Evolutionary conservation across 2,797 vertebrate species (phyloP).

Genomic region (Cyclura pinguis): DNA sequence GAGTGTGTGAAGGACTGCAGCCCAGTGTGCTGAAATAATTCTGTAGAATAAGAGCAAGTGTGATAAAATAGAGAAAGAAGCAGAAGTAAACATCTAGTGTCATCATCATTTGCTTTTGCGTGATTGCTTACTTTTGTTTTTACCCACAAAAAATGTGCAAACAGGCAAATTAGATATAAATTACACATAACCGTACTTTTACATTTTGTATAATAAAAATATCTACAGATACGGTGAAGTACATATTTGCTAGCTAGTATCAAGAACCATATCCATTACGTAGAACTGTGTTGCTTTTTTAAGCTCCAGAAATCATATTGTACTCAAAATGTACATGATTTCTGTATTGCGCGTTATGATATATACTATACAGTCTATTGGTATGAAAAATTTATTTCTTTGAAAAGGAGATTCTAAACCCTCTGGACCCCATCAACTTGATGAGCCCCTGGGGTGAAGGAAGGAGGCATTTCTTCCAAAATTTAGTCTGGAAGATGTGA

Average conservation of each 20-base stretch:
- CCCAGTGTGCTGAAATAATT: background rate
- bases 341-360: background rate
- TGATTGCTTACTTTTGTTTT: background rate
- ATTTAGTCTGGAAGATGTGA: constrained; percentile 9
- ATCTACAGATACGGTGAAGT: background rate
- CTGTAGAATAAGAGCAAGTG: background rate
- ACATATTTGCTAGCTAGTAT: background rate
- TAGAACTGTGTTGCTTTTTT: background rate
- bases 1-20: background rate
- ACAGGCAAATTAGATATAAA: background rate
- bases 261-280: background rate
- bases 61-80: background rate
- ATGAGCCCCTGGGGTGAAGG: constrained; percentile 3
- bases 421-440: constrained; percentile 17
- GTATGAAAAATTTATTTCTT: background rate
- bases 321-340: constrained; percentile 1
- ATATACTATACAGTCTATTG: background rate
- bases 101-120: background rate
- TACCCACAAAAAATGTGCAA: background rate
- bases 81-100: background rate
- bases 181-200: background rate
- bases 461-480: constrained; percentile 10
- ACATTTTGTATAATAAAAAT: background rate
- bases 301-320: background rate
- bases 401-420: constrained; percentile 20